phyloP scores from a whole-genome alignment of 2,888 invertebrate species.

The Ganaspis brasiliensis region DNA sequence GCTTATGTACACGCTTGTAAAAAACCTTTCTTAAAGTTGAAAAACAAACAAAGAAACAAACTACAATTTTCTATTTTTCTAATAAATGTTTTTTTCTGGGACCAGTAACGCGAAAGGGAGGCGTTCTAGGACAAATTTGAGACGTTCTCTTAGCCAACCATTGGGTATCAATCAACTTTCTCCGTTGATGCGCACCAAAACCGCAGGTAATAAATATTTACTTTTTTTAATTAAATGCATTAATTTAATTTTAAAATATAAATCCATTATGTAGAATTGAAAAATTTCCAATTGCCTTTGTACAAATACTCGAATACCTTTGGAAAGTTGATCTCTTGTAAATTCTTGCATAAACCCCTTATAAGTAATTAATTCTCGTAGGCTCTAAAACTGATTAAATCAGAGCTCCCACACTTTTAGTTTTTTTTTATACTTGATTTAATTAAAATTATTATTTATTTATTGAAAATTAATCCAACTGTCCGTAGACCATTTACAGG shows the following conservation, averaged over 20 bases:
- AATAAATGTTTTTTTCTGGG: conserved; percentile 56
- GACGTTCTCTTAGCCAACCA: conserved; percentile 87
- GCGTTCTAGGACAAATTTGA: conserved; percentile 79
- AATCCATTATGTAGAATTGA: conserved; percentile 4
- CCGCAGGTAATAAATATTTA: conserved; percentile 77
- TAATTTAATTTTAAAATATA: not conserved
- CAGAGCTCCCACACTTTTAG: conserved; percentile 6
- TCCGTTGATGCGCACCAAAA: conserved; percentile 82
- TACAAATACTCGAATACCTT: not conserved
- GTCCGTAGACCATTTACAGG: no score
- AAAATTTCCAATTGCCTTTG: not conserved
- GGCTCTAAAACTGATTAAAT: not conserved
- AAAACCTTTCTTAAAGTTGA: conserved; percentile 46
- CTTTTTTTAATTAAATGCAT: not conserved
- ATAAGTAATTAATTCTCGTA: conserved; percentile 19
- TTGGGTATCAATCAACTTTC: conserved; percentile 84
- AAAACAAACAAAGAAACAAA: not conserved
- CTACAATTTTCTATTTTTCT: not conserved
- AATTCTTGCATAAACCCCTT: conserved; percentile 25
- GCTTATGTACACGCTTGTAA: conserved; percentile 70
- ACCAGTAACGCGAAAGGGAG: conserved; percentile 79
- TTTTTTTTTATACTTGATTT: no score
- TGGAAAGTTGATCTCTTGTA: conserved; percentile 30
- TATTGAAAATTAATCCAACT: not conserved
- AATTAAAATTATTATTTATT: not conserved